Evolutionary conservation across 37 sponge, comb jelly and placozoan species (phyloP), one percentile per base, ranked within the genome.

Genomic region (Cliona cf. orientalis): DNA sequence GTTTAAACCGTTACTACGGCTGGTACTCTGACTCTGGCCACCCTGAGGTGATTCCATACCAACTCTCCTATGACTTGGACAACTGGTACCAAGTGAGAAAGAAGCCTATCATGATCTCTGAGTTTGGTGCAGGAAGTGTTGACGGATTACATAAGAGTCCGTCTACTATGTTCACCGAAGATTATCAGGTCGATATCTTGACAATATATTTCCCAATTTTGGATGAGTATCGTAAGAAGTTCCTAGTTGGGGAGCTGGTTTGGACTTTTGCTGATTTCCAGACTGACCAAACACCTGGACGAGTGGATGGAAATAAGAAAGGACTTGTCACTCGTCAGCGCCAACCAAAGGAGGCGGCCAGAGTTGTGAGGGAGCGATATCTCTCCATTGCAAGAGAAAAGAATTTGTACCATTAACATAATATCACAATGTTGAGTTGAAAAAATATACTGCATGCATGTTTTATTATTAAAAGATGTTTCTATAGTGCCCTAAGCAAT

Each of bases 201-300:
- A 17, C 69, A 37, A 40, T 40, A 21, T 21, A 36, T 32, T 67
- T 76, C 42, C 43, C 78, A 0, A 60, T 69, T 9, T 79, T 89
- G 72, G 84, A 89, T 39, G 53, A 89, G 38, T 89, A 83, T 37
- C 71, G 80, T 0, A 60, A 83, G 35, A 64, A 71, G 72, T 89
- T 83, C 39, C 74, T 89, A 0, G 64, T 89, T 9, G 90, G 90
- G 74, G 90, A 89, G 60, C 66, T 89, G 35, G 56, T 89, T 26
- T 89, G 90, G 90, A 89, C 83, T 64, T 89, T 89, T 83, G 84
- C 83, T 4, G 90, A 89, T 67, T 89, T 89, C 63, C 44, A 79
- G 74, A 83, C 90, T 41, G 79, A n/a, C n/a, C n/a, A n/a, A n/a
- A n/a, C 21, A 11, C 9, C 70, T 40, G 49, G 31, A 19, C 31